Base-by-base conservation (phyloP, 1,140 invertebrate species). In the Hylaeus volcanicus region DNA sequence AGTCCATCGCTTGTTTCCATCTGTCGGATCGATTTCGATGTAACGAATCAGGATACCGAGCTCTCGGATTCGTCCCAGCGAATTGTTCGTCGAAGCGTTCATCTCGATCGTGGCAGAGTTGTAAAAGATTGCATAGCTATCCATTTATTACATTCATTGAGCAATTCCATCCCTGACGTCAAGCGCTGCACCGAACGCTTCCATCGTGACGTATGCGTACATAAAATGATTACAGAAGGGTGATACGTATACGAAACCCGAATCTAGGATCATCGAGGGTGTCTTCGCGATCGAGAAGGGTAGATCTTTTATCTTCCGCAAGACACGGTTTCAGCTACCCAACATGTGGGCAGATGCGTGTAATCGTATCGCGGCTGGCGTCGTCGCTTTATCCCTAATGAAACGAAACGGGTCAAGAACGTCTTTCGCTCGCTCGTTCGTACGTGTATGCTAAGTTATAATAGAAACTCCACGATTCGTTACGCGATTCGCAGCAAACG, bases 401-500 rank as follows among this genome's bases (percentile, higher is more conserved):
- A 58, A 63, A 69, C 53, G 66, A 86, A 88, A 83, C 64, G 64
- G 84, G 79, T 88, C 86, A 88, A 87, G 87, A 86, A 61, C 70
- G 63, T 58, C 58, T 37, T 5, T 70, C 51, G 65, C 55, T 63
- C 58, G 43, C 37, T 41, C 43, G 48, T 66, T 55, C 14, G 55
- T 58, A 58, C 4, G 55, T 15, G 55, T 15, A 73, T 65, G 15
- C 41, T 41, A 45, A 45, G 53, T 53, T 45, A 82, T 83, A 80
- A 71, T 9, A 6, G n/a, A 39, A 12, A 60, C 26, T 5, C 45
- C 58, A 37, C 41, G 41, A 2, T 83, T 74, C 48, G 53, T 80
- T 58, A 74, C 14, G 55, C 51, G 70, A 58, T 9, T 68, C 58
- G 60, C 74, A 11, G 37, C 26, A 41, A 41, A 64, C 11, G 9